Base-by-base conservation (phyloP, 2,797 vertebrate species). In the Syngnathus acus region DNA sequence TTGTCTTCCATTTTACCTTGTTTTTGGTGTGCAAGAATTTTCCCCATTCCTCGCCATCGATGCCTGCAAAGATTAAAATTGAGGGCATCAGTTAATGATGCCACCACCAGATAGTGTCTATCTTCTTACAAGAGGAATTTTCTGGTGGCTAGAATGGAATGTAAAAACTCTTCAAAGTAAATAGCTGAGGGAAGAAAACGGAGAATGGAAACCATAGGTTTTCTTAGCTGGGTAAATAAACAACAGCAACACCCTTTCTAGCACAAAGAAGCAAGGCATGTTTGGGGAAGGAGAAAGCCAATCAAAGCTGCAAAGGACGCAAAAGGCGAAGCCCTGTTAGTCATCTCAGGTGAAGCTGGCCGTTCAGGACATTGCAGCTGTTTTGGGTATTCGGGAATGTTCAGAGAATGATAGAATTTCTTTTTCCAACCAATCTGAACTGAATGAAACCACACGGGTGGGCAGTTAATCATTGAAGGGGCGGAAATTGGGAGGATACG, bases 21-120 rank as follows among this genome's bases (percentile, higher is more conserved):
- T 93, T 95, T 91, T 99, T 99, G 68, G 96, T 98, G 89, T 99
- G 97, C 72, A 99, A 89, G 82, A 99, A 99, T 90, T 99, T 99
- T 60, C 96, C 97, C 97, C 97, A 99, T 81, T 99, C 96, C 70
- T 96, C 95, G 75, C 93, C 92, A 70, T 98, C 94, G 37, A 96
- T 90, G 69, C 95, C 97, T 99, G 84, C 60, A 87, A 45, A 62
- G 40, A 62, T 26, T 26, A 16, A 23, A 53, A 16, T 16, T 9
- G 19, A 37, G 16, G 26, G 69, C 68, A 45, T 57, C 2, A 50
- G 16, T 50, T 17, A n/a, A 39, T 76, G 65, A 77, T 66, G 70
- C 70, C 60, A 57, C 73, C 68, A 69, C 66, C 10, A 77, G 61
- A 72, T 65, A 47, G 72, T 38, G 53, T 68, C 68, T 59, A 64